phyloP scores from a whole-genome alignment of 2,888 invertebrate species.

The Hemicrepidius hirtus region DNA sequence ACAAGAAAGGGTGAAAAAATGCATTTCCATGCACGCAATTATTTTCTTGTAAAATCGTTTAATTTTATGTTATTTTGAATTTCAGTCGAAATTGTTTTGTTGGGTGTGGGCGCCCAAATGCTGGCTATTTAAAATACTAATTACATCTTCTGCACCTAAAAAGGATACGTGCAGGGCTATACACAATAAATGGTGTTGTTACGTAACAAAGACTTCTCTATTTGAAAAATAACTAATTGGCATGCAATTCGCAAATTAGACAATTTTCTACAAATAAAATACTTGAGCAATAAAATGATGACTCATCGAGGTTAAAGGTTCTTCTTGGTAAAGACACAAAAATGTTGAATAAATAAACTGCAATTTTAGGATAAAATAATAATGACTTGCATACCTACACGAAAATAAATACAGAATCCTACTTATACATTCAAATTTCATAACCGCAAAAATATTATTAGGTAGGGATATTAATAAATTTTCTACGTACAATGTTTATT shows the following conservation, averaged over 20 bases:
- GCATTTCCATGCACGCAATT: slow-evolving; percentile 42
- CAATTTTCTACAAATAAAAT: slow-evolving; percentile 16
- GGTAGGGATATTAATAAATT: too few relatives aligned
- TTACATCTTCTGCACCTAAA: slow-evolving; percentile 13
- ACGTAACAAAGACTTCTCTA: neutral
- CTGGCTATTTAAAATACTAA: slow-evolving; percentile 19
- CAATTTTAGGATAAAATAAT: neutral
- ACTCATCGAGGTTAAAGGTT: slow-evolving; percentile 18
- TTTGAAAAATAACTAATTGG: slow-evolving; percentile 15
- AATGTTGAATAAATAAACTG: neutral
- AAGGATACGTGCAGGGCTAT: neutral
- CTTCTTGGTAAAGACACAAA: neutral
- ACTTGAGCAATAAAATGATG: slow-evolving; percentile 9
- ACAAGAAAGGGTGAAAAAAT: slow-evolving; percentile 3
- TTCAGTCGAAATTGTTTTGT: slow-evolving; percentile 29
- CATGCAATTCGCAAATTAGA: slow-evolving; percentile 15
- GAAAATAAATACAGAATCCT: too few relatives aligned
- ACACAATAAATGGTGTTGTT: slow-evolving; percentile 7
- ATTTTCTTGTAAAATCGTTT: slow-evolving; percentile 52
- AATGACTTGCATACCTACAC: neutral
- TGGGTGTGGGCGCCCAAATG: slow-evolving; percentile 32
- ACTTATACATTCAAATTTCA: too few relatives aligned
- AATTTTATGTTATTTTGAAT: slow-evolving; percentile 43
- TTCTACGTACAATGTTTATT: too few relatives aligned
- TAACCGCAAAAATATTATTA: too few relatives aligned